Evolutionary conservation across 2,888 invertebrate genomes (phyloP).

Genomic region (Dioctria linearis): DNA sequence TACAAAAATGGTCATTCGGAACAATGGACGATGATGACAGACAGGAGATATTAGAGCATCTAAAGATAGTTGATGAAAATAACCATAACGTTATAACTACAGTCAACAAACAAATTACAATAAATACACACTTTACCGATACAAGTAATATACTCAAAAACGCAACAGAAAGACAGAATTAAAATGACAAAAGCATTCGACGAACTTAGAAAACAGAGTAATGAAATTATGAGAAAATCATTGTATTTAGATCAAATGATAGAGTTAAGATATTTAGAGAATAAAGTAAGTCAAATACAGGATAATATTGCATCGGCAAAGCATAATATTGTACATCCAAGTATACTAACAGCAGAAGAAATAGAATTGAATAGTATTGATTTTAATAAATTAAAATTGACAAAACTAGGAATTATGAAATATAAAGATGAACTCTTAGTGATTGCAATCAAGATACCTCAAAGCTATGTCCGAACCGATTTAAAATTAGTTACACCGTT

Average conservation of each 20-base stretch:
- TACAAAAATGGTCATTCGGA: slow-evolving; percentile 52
- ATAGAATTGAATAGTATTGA: slow-evolving; percentile 32
- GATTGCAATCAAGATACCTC: slow-evolving; percentile 39
- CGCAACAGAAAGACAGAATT: slow-evolving; percentile 45
- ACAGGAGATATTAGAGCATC: slow-evolving; percentile 51
- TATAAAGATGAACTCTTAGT: slow-evolving; percentile 21
- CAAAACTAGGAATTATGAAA: slow-evolving; percentile 42
- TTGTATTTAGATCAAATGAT: slow-evolving; percentile 47
- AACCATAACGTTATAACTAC: slow-evolving; percentile 55
- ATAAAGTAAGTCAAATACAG: slow-evolving; percentile 46
- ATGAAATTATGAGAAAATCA: slow-evolving; percentile 32
- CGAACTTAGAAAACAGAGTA: slow-evolving; percentile 20
- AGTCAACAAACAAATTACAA: slow-evolving; percentile 56
- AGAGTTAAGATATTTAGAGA: slow-evolving; percentile 36
- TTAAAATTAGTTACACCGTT: slow-evolving; percentile 32
- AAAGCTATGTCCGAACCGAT: neutral
- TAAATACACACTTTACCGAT: slow-evolving; percentile 55
- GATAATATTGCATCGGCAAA: slow-evolving; percentile 50
- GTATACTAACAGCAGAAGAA: slow-evolving; percentile 40
- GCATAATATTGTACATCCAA: slow-evolving; percentile 36
- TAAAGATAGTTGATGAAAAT: slow-evolving; percentile 53
- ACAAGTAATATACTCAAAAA: slow-evolving; percentile 51
- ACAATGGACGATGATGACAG: slow-evolving; percentile 54
- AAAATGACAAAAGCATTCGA: slow-evolving; percentile 43
- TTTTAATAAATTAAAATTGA: slow-evolving; percentile 46